A percentile compares a stretch with the other conserved stretches of the same genome.
phyloP scores from a whole-genome alignment of 2,113 vertebrate species.

The Myiagra hebetior region DNA sequence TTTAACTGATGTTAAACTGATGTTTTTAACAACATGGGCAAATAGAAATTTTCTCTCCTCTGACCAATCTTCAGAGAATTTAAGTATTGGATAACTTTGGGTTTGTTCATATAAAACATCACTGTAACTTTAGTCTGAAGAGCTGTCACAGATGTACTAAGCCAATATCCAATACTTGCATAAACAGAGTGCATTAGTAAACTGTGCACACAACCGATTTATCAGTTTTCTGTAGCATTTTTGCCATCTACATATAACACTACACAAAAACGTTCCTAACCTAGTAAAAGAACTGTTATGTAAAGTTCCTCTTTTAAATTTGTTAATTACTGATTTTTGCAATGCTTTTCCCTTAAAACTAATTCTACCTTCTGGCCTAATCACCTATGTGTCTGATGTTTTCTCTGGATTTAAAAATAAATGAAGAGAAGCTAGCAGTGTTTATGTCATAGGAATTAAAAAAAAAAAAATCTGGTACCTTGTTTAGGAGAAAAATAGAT shows the following conservation, averaged over 20 bases:
- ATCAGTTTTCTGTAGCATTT: not conserved
- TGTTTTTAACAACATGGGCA: not conserved
- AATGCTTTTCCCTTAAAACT: not conserved
- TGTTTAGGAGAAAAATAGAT: not conserved
- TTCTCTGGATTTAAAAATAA: not conserved
- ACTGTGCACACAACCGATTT: not conserved
- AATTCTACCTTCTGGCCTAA: not conserved
- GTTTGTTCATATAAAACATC: not conserved
- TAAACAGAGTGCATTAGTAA: not conserved
- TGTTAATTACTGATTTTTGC: not conserved
- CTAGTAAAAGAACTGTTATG: not conserved
- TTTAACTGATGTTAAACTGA: not conserved
- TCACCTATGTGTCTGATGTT: not conserved
- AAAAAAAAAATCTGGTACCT: not conserved
- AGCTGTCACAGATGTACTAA: not conserved
- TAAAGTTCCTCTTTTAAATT: not conserved
- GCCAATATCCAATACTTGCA: not conserved
- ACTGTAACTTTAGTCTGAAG: not conserved
- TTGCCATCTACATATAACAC: not conserved
- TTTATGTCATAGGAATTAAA: not conserved
- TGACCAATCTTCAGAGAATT: not conserved
- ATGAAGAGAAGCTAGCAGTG: not conserved
- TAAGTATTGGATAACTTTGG: not conserved
- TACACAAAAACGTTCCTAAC: not conserved
- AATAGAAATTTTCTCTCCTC: not conserved